Conservation (phyloP, 2,797 vertebrate species). For the Neopelma chrysocephalum region DNA sequence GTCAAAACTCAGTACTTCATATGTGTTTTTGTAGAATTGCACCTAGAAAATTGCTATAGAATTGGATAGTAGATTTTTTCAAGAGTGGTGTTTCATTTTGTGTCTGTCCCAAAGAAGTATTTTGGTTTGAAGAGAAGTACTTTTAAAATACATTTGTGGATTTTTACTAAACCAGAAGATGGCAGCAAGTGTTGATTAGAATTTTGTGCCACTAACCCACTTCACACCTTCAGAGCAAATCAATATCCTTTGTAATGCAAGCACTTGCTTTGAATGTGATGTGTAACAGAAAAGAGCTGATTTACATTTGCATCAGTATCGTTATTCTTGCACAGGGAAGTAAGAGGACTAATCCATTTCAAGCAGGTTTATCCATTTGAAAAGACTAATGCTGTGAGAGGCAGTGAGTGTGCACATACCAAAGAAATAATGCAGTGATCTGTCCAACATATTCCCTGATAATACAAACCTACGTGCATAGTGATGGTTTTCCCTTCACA, state of each 20-base stretch:
- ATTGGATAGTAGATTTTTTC: not conserved
- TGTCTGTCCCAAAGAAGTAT: not conserved
- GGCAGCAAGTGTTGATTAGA: constrained; percentile 69
- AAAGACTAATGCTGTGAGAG: constrained; percentile 2
- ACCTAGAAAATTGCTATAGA: not conserved
- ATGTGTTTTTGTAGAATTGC: not conserved
- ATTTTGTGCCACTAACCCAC: not conserved
- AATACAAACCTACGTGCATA: not conserved
- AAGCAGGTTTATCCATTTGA: constrained; percentile 45
- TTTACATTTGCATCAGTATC: constrained; percentile 43
- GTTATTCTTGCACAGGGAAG: constrained; percentile 12
- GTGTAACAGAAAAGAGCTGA: not conserved
- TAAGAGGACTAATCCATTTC: constrained; percentile 47
- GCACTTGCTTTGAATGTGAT: constrained; percentile 56
- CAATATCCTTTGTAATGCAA: constrained; percentile 37
- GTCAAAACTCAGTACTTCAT: not conserved
- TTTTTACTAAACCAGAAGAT: constrained; percentile 72
- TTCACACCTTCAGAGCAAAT: constrained; percentile 36
- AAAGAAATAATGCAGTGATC: constrained; percentile 24
- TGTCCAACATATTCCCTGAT: not conserved
- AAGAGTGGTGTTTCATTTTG: not conserved
- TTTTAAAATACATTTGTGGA: not conserved
- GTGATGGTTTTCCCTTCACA: not conserved
- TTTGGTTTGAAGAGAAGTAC: not conserved
- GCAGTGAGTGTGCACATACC: not conserved